Evolutionary conservation across 2,113 vertebrate species (phyloP), one percentile per base, ranked within the genome.

Genomic region (Taurulus bubalis): DNA sequence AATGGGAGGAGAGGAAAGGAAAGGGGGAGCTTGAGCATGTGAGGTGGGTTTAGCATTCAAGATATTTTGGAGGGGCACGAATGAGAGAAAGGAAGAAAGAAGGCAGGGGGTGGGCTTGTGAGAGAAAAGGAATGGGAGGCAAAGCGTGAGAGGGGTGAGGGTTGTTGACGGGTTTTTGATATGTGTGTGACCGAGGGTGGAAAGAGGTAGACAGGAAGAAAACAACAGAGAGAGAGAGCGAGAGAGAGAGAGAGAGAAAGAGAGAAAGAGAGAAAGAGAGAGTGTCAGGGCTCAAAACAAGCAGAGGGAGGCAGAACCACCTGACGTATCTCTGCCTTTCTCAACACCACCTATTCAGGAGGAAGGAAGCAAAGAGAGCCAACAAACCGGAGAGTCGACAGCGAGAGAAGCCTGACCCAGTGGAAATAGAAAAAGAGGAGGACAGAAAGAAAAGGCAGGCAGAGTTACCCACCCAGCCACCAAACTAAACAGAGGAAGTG

Each of bases 31-130:
- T 71, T 78, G 28, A 84, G 82, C 80, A 79, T 83, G 85, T 83
- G 80, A 89, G 90, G 89, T 68, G 71, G 81, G 90, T 91, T 90
- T 95, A 94, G 92, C 94, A 55, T 82, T 90, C 82, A 64, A 73
- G 85, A 87, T 89, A 86, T 87, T 92, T 89, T 88, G 82, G 84
- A 87, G 87, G 80, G 79, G 81, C n/a, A 24, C 60, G 16, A 88
- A 88, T 84, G 87, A 78, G 86, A 87, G 83, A 85, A 83, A 81
- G 53, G 66, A 80, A 77, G 67, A 85, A 72, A 60, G 58, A 75
- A 82, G 75, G 40, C 53, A 20, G 8, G 71, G 74, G 74, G 79
- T 66, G 24, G 26, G 80, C 65, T 75, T 36, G 28, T 45, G 64
- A 77, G 75, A 83, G 77, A 90, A 82, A 80, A 79, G 73, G 30